phyloP scores from a whole-genome alignment of 2,113 vertebrate genomes.

The Nematolebias whitei region DNA sequence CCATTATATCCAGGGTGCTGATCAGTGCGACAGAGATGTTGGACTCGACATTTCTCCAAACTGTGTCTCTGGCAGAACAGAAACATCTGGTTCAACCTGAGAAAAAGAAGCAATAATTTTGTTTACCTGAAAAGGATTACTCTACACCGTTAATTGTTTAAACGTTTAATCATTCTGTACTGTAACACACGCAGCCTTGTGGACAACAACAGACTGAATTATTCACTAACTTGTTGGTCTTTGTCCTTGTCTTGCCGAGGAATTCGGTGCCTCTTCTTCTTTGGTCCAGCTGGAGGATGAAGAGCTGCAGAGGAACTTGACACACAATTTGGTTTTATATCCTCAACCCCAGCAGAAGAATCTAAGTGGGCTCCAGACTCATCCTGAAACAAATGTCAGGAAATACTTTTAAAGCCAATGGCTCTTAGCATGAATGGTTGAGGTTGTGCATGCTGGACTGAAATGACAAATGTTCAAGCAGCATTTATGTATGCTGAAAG shows the following conservation, averaged over 20 bases:
- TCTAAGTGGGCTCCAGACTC: conserved; percentile 71
- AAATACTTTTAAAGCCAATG: not conserved
- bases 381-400: conserved; percentile 59
- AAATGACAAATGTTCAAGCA: too few relatives aligned
- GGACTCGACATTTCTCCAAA: conserved; percentile 81
- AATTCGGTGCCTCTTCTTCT: conserved; percentile 76
- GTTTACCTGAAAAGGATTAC: conserved; percentile 7
- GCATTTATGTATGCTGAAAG: too few relatives aligned
- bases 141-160: not conserved
- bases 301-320: conserved; percentile 55
- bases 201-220: not conserved
- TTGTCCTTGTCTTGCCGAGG: conserved; percentile 76
- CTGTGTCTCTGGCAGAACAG: conserved; percentile 69
- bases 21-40: conserved; percentile 76
- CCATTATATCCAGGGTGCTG: conserved; percentile 15
- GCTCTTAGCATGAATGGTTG: too few relatives aligned
- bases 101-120: too few relatives aligned
- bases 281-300: conserved; percentile 64
- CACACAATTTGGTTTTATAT: conserved; percentile 67
- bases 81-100: conserved; percentile 74
- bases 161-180: too few relatives aligned
- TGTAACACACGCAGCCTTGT: too few relatives aligned
- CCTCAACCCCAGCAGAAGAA: conserved; percentile 52
- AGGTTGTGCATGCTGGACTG: too few relatives aligned
- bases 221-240: conserved; percentile 70